Evolutionary conservation across 2,888 invertebrate genomes (phyloP).

Genomic region (Steinernema scapterisci): DNA sequence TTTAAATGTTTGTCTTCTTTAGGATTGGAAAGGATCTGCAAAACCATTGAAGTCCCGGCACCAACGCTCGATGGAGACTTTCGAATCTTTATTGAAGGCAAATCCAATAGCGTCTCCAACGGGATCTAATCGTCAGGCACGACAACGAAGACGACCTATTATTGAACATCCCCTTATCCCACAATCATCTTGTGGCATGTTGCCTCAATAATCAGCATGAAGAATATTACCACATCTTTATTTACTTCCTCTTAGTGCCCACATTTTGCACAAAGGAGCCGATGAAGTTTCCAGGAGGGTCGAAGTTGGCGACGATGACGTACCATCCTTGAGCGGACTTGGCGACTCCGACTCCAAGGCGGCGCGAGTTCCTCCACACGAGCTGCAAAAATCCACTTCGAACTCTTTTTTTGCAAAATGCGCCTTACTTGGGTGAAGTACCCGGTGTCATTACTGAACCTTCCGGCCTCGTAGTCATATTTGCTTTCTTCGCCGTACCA

Average conservation of each 20-base stretch:
- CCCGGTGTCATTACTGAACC: constrained; percentile 66
- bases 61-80: constrained; percentile 17
- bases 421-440: constrained; percentile 75
- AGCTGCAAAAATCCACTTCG: constrained; percentile 72
- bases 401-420: too few species aligned
- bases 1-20: background rate
- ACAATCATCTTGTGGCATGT: background rate
- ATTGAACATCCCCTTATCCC: background rate
- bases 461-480: constrained; percentile 4
- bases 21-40: constrained; percentile 15
- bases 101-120: background rate
- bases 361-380: constrained; percentile 79
- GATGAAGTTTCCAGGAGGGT: constrained; percentile 83
- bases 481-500: constrained; percentile 37
- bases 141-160: too few species aligned
- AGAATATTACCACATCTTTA: too few species aligned
- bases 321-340: constrained; percentile 70
- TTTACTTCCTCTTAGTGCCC: constrained; percentile 24
- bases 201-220: too few species aligned
- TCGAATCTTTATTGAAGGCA: constrained; percentile 18
- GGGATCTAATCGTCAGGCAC: background rate
- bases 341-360: constrained; percentile 80
- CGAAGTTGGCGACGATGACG: constrained; percentile 87
- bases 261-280: constrained; percentile 80
- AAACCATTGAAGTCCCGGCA: background rate